phyloP scores from a whole-genome alignment of 2,888 invertebrate genomes.

The Rotaria socialis region DNA sequence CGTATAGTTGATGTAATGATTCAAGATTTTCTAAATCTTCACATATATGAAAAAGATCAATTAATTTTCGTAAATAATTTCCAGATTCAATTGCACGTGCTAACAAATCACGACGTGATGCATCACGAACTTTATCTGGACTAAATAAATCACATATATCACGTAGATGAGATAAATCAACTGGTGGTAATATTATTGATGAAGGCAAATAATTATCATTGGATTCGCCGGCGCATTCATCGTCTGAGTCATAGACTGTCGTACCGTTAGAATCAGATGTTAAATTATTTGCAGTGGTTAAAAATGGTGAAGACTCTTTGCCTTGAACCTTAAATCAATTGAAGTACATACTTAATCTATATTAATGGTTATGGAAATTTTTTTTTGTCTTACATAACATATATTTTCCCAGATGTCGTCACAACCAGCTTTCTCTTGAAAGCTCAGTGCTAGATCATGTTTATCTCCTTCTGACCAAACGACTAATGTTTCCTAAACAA shows the following conservation, averaged over 20 bases:
- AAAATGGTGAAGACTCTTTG: slow-evolving; percentile 9
- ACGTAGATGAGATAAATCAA: slow-evolving; percentile 84
- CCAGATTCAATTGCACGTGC: slow-evolving; percentile 39
- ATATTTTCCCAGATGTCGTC: slow-evolving; percentile 99
- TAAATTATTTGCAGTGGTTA: background rate
- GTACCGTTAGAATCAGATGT: background rate
- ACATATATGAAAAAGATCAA: slow-evolving; percentile 46
- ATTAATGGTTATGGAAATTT: no score
- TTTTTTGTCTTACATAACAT: slow-evolving; percentile 71
- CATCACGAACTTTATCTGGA: slow-evolving; percentile 39
- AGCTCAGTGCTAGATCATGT: slow-evolving; percentile 95
- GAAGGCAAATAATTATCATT: slow-evolving; percentile 67
- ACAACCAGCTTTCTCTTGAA: slow-evolving; percentile 99
- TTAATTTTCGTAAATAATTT: slow-evolving; percentile 42
- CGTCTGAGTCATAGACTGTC: slow-evolving; percentile 47
- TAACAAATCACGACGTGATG: slow-evolving; percentile 41
- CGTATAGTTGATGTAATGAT: slow-evolving; percentile 85
- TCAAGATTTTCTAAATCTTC: slow-evolving; percentile 86
- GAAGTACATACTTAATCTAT: background rate
- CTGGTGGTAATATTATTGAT: slow-evolving; percentile 86
- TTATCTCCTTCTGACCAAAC: slow-evolving; percentile 99
- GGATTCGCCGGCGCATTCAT: slow-evolving; percentile 69
- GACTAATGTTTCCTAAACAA: slow-evolving; percentile 75
- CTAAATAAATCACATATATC: slow-evolving; percentile 76
- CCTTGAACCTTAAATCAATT: slow-evolving; percentile 19